Base-by-base conservation (phyloP, 2,113 vertebrate genomes). In the Cisticola juncidis region DNA sequence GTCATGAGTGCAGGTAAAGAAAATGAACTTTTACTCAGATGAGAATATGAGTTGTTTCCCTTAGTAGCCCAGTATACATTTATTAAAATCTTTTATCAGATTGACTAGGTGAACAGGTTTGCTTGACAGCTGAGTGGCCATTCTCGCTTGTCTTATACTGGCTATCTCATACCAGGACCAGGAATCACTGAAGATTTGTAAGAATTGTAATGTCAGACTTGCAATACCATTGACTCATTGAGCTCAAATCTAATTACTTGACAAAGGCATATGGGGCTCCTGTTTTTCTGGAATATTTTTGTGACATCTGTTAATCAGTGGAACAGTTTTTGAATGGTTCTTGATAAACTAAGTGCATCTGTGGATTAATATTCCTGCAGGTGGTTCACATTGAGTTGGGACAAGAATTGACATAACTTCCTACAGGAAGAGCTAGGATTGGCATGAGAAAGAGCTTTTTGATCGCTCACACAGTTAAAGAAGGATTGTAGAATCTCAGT, bases 1-100 rank as follows among this genome's bases (percentile, higher is more conserved):
- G 98, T 99, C 53, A 99, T 99, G 99, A 99, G 98, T 57, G 99
- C 99, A 98, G 99, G 99, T 99, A 90, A 96, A 45, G 77, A 73
- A 33, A 81, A 51, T 42, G 4, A 87, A 45, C 62, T 54, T 65
- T 18, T 50, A 22, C 28, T 81, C 13, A 81, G 38, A 73, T 44
- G 51, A 77, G 61, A 68, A 19, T 40, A 33, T 0, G 0, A 78
- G 44, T 62, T 51, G 19, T 79, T 95, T 79, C 22, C 42, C 40
- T 81, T 47, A 64, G 47, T 38, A 81, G 54, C 14, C 38, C 51
- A 2, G 1, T 57, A 10, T 28, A 24, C 6, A 26, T 80, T 64
- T 66, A 47, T 47, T 65, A 47, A 77, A 80, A 80, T 29, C 35
- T 60, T 77, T 14, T 1, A 3, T 74, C 51, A 50, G 16, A 36